Conservation (phyloP, 1,140 invertebrate genomes). For the Glomeris maerens region DNA sequence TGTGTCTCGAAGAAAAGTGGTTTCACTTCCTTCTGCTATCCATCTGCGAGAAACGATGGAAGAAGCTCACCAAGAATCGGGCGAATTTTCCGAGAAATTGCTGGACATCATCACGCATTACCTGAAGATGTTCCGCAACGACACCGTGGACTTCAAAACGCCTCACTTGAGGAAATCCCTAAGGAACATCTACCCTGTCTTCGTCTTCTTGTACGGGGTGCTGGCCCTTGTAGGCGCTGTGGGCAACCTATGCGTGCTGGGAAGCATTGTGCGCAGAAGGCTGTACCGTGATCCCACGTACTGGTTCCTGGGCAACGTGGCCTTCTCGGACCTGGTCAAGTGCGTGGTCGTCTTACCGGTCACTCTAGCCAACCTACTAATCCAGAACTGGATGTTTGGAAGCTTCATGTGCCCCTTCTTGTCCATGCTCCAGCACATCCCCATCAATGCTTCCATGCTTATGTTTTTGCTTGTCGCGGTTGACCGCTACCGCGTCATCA, state of each 20-base stretch:
- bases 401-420: conserved; percentile 56
- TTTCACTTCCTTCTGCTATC: no score
- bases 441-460: conserved; percentile 50
- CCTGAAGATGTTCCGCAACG: conserved; percentile 16
- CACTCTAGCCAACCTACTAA: conserved; percentile 47
- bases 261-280: conserved; percentile 42
- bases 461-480: conserved; percentile 52
- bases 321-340: conserved; percentile 50
- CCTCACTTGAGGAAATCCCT: conserved; percentile 28
- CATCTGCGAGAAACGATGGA: no score
- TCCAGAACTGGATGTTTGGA: conserved; percentile 59
- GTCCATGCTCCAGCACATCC: conserved; percentile 58
- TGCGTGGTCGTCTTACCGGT: conserved; percentile 50
- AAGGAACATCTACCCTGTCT: conserved; percentile 40
- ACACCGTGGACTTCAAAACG: conserved; percentile 25
- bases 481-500: conserved; percentile 47
- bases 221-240: conserved; percentile 41
- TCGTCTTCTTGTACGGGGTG: conserved; percentile 45
- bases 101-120: conserved; percentile 17
- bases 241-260: conserved; percentile 42
- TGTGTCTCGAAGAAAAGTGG: no score
- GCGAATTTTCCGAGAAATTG: no score
- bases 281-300: conserved; percentile 47
- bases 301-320: conserved; percentile 49
- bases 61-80: no score